These are phyloP conservation scores for Morpho helenor DNA, from an alignment of 2,888 invertebrate species.

Conservation along the genomic window DNA sequence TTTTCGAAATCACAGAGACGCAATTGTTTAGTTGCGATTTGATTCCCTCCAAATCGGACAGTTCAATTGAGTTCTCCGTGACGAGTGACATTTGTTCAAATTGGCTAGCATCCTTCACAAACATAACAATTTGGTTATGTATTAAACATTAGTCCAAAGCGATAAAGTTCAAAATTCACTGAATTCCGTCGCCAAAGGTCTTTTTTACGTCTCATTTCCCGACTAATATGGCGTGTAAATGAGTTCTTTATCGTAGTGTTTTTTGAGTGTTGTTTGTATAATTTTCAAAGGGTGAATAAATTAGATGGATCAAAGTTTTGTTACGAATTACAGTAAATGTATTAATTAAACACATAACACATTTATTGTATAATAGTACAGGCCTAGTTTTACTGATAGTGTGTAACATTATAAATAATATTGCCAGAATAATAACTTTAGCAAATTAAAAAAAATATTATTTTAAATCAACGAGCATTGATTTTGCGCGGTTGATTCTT, in stretches of 20 bases:
- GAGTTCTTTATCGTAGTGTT: slow-evolving; percentile 71
- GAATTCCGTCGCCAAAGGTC: slow-evolving; percentile 39
- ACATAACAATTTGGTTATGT: slow-evolving; percentile 1
- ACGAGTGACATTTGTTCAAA: slow-evolving; percentile 73
- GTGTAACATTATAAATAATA: too few relatives aligned
- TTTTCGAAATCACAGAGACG: not conserved
- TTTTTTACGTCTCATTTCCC: slow-evolving; percentile 68
- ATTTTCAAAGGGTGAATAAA: slow-evolving; percentile 68
- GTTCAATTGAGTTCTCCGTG: slow-evolving; percentile 61
- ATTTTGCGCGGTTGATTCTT: too few relatives aligned
- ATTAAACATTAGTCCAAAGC: not conserved
- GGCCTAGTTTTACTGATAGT: too few relatives aligned
- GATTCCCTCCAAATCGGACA: slow-evolving; percentile 65
- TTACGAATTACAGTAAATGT: slow-evolving; percentile 6
- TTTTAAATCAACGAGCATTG: too few relatives aligned
- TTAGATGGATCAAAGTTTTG: slow-evolving; percentile 35
- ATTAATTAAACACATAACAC: too few relatives aligned
- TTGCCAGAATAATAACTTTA: too few relatives aligned
- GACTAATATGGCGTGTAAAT: slow-evolving; percentile 74
- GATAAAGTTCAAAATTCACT: slow-evolving; percentile 33
- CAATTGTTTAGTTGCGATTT: slow-evolving; percentile 27
- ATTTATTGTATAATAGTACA: too few relatives aligned
- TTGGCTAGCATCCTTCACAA: slow-evolving; percentile 44
- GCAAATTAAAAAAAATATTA: too few relatives aligned
- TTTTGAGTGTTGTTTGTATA: slow-evolving; percentile 67